Conservation (phyloP, 2,888 invertebrate genomes). For the Acronicta psi region DNA sequence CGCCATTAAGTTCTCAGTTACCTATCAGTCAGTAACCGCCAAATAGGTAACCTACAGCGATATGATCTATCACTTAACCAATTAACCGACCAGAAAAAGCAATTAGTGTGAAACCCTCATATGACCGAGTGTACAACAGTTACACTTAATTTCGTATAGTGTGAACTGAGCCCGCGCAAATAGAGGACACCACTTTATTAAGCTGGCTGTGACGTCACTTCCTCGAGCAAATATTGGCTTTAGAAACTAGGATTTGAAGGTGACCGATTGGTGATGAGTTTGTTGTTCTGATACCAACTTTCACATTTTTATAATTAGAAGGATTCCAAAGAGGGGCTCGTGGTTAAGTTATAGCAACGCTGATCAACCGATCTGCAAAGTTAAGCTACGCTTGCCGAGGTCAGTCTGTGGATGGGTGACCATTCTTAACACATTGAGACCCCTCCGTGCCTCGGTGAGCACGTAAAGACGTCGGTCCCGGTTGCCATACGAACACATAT, state of each 20-base stretch:
- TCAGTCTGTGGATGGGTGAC: no score
- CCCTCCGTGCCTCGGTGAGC: no score
- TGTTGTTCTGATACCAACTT: neutral
- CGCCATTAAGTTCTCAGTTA: no score
- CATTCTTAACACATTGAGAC: no score
- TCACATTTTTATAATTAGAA: no score
- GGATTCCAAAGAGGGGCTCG: no score
- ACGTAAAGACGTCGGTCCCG: no score
- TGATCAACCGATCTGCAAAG: no score
- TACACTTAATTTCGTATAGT: constrained; percentile 48
- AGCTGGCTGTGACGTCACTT: constrained; percentile 24
- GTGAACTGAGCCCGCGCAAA: constrained; percentile 34
- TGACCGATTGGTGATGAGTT: constrained; percentile 9
- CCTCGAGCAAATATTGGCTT: constrained; percentile 21
- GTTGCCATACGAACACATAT: no score
- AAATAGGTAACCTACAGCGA: constrained; percentile 18
- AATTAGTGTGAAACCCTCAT: constrained; percentile 46
- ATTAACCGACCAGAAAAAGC: constrained; percentile 35
- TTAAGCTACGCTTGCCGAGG: no score
- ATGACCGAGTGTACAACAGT: constrained; percentile 34
- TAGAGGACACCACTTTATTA: constrained; percentile 41
- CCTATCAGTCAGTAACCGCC: neutral
- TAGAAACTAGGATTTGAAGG: constrained; percentile 14
- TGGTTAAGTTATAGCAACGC: no score
- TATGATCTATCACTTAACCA: constrained; percentile 32